Conservation (phyloP, 2,888 invertebrate genomes). For the Diogma glabrata region DNA sequence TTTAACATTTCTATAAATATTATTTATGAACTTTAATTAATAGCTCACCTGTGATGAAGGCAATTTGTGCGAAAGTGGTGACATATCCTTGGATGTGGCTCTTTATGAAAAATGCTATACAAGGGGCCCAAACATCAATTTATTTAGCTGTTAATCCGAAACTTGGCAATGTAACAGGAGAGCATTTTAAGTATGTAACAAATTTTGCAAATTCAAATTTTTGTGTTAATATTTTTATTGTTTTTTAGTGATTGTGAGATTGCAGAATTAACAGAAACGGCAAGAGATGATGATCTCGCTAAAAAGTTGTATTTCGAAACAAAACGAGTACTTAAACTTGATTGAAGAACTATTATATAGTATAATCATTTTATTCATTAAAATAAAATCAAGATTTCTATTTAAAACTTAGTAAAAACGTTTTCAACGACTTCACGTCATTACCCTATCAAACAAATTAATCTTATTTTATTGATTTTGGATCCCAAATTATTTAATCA, state of each 20-base stretch:
- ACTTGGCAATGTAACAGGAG: conserved; percentile 47
- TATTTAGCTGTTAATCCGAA: conserved; percentile 52
- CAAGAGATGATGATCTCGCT: conserved; percentile 42
- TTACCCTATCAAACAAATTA: too few species aligned
- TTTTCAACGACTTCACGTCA: too few species aligned
- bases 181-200: conserved; percentile 51
- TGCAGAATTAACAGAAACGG: conserved; percentile 38
- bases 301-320: conserved; percentile 35
- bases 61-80: conserved; percentile 42
- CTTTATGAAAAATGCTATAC: conserved; percentile 52
- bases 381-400: too few species aligned
- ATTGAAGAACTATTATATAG: too few species aligned
- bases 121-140: conserved; percentile 57
- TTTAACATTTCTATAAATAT: too few species aligned
- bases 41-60: conserved; percentile 36
- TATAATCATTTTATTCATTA: too few species aligned
- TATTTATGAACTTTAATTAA: too few species aligned
- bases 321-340: conserved; percentile 29
- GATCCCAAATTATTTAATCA: too few species aligned
- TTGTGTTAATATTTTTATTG: conserved; percentile 13
- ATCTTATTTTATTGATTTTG: too few species aligned
- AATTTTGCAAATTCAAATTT: conserved; percentile 12
- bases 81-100: conserved; percentile 56
- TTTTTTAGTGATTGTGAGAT: conserved; percentile 48
- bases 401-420: too few species aligned